A percentile compares a stretch with the other conserved stretches of the same genome.
These are phyloP conservation scores for Lacanobia oleracea DNA, from an alignment of 2,888 invertebrate genomes.

Conservation along the genomic window DNA sequence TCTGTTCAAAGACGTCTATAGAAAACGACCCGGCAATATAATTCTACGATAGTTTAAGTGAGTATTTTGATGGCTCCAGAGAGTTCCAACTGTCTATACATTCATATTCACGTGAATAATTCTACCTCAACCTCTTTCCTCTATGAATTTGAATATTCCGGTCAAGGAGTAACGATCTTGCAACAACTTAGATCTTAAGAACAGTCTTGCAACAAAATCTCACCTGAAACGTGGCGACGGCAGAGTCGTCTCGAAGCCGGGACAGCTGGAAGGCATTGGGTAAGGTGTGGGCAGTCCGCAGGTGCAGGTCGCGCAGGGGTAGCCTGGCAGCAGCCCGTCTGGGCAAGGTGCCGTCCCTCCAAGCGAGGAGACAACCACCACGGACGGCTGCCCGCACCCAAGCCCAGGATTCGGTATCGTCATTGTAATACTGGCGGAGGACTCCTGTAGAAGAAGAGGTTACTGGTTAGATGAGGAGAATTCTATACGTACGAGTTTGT, in stretches of 20 bases:
- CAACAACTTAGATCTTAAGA: background rate
- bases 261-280: constrained; percentile 88
- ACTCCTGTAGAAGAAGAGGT: constrained; percentile 77
- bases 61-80: background rate
- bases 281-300: constrained; percentile 80
- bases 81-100: background rate
- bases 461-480: constrained; percentile 4
- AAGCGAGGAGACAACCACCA: constrained; percentile 84
- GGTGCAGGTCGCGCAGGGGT: constrained; percentile 84
- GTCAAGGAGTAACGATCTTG: background rate
- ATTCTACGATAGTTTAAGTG: background rate
- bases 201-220: constrained; percentile 9
- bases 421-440: constrained; percentile 87
- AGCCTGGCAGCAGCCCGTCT: constrained; percentile 83
- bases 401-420: constrained; percentile 82
- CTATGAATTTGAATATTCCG: background rate
- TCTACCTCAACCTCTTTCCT: background rate
- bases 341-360: constrained; percentile 88
- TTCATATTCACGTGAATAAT: constrained; percentile 8
- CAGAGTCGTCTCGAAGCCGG: constrained; percentile 84
- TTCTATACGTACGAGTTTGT: background rate
- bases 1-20: background rate
- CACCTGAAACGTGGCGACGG: constrained; percentile 89
- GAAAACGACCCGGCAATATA: background rate
- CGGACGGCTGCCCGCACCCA: constrained; percentile 88